phyloP scores from a whole-genome alignment of 2,888 invertebrate species.

The Luffia ferchaultella region DNA sequence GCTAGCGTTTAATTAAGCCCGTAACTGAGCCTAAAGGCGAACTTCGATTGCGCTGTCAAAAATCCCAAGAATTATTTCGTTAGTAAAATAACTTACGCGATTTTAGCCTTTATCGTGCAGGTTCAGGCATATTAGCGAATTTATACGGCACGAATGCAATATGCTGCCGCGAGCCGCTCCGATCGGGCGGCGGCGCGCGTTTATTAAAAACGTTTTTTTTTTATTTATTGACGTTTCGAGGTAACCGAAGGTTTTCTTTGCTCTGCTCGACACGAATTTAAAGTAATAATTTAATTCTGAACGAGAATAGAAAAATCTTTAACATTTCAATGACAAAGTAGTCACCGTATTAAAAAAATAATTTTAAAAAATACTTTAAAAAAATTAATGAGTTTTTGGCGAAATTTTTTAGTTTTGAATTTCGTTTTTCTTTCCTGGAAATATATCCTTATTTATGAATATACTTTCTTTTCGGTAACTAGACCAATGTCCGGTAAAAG shows the following conservation, averaged over 20 bases:
- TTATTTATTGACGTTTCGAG: conserved; percentile 54
- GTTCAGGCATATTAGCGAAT: conserved; percentile 63
- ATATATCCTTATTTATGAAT: too few relatives aligned
- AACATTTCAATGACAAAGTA: too few relatives aligned
- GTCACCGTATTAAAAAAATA: too few relatives aligned
- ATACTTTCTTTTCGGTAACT: neutral
- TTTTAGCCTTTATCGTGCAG: conserved; percentile 60
- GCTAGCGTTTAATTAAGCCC: conserved; percentile 46
- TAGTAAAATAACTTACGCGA: conserved; percentile 58
- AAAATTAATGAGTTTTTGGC: too few relatives aligned
- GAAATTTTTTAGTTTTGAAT: too few relatives aligned
- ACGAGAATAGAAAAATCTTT: too few relatives aligned
- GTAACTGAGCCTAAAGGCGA: conserved; percentile 50
- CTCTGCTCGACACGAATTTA: too few relatives aligned
- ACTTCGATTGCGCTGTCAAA: conserved; percentile 67
- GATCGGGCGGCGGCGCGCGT: conserved; percentile 39
- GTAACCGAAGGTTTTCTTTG: conserved; percentile 32
- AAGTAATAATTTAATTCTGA: too few relatives aligned
- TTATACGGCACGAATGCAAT: conserved; percentile 55
- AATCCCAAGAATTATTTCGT: conserved; percentile 63
- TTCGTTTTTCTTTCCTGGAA: too few relatives aligned
- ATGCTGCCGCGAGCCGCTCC: conserved; percentile 30
- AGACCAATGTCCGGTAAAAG: neutral
- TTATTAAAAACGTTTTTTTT: conserved; percentile 61
- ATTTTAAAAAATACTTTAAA: too few relatives aligned